Evolutionary conservation across 2,888 invertebrate species (phyloP).

Genomic region (Pammene fasciana): DNA sequence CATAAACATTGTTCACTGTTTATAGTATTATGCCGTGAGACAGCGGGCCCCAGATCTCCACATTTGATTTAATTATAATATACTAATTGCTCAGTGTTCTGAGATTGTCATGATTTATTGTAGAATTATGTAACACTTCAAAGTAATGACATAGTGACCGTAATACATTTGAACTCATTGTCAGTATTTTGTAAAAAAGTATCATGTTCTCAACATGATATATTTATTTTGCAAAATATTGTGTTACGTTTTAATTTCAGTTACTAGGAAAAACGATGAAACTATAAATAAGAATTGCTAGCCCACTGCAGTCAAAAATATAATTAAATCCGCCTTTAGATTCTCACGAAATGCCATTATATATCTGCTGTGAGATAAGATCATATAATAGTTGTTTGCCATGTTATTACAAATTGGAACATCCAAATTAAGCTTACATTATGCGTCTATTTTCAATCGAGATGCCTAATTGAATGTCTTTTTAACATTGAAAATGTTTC

Average conservation of each 20-base stretch:
- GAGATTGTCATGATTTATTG: conserved; percentile 29
- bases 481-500: too few relatives aligned
- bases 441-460: conserved; percentile 18
- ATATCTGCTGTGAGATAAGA: conserved; percentile 33
- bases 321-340: conserved; percentile 38
- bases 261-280: conserved; percentile 27
- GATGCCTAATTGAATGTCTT: conserved; percentile 21
- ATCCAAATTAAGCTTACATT: conserved; percentile 11
- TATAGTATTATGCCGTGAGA: conserved; percentile 29
- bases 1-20: conserved; percentile 23
- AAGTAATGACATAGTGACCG: conserved; percentile 3
- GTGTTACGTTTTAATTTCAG: too few relatives aligned
- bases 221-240: too few relatives aligned
- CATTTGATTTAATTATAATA: conserved; percentile 32
- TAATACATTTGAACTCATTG: background rate
- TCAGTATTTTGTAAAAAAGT: too few relatives aligned
- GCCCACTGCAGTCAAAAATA: conserved; percentile 40
- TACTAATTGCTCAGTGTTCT: conserved; percentile 27
- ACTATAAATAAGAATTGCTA: conserved; percentile 42
- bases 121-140: conserved; percentile 7
- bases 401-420: conserved; percentile 38
- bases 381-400: conserved; percentile 31
- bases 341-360: conserved; percentile 40
- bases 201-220: too few relatives aligned
- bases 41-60: conserved; percentile 11